These are phyloP conservation scores for Perodicticus potto DNA, from an alignment of 2,797 vertebrate genomes.

Conservation along the genomic window DNA sequence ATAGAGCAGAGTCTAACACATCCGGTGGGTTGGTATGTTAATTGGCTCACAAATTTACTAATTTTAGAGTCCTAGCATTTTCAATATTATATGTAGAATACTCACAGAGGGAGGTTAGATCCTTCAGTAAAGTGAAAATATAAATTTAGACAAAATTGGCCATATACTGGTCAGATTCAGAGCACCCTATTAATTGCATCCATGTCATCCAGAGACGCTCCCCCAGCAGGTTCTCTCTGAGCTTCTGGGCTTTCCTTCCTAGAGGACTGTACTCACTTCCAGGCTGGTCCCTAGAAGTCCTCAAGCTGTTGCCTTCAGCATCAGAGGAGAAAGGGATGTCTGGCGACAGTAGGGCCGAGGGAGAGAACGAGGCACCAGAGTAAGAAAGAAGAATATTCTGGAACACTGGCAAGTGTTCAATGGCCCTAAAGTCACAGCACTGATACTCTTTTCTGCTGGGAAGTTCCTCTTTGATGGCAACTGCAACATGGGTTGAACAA, in stretches of 20 bases:
- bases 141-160: neutral
- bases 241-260: neutral
- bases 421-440: neutral
- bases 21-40: neutral
- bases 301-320: neutral
- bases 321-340: neutral
- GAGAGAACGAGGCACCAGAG: neutral
- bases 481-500: neutral
- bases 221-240: neutral
- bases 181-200: neutral
- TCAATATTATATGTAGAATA: conserved; percentile 9
- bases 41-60: neutral
- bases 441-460: neutral
- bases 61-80: neutral
- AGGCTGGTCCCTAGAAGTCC: neutral
- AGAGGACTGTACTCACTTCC: neutral
- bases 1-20: neutral
- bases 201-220: neutral
- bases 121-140: conserved; percentile 24
- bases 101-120: neutral
- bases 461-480: neutral
- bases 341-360: neutral
- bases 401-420: neutral
- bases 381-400: neutral
- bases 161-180: neutral